Evolutionary conservation across 1,140 invertebrate genomes (phyloP).

Genomic region (Trissolcus basalis): DNA sequence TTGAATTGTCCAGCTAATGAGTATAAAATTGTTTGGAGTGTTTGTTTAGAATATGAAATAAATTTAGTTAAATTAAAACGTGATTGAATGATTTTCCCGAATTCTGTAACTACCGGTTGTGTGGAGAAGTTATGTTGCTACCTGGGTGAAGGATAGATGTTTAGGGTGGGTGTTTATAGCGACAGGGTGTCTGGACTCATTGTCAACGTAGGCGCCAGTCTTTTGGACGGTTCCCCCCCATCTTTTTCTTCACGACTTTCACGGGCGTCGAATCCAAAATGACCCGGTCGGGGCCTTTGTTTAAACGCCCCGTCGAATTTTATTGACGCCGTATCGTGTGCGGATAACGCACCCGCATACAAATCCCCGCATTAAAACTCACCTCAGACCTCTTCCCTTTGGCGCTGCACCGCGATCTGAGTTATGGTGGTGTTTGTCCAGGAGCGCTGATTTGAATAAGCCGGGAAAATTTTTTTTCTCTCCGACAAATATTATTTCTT

Average conservation of each 20-base stretch:
- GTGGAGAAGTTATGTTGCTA: slow-evolving; percentile 52
- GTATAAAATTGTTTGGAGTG: no score
- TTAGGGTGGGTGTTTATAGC: slow-evolving; percentile 44
- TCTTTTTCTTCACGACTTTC: slow-evolving; percentile 27
- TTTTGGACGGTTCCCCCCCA: slow-evolving; percentile 7
- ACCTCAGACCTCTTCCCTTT: no score
- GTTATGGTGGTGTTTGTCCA: slow-evolving; percentile 18
- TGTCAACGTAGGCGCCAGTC: slow-evolving; percentile 66
- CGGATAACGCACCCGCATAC: slow-evolving; percentile 33
- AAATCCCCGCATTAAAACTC: slow-evolving; percentile 30
- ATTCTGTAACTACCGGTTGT: no score
- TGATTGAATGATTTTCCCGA: not conserved
- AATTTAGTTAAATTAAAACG: no score
- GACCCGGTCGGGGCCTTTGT: slow-evolving; percentile 30
- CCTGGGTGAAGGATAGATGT: slow-evolving; percentile 56
- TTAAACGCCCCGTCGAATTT: slow-evolving; percentile 32
- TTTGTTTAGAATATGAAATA: not conserved
- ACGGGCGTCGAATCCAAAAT: not conserved
- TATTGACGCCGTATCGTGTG: slow-evolving; percentile 35
- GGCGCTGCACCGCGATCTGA: not conserved
- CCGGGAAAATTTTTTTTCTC: no score
- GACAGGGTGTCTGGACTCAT: slow-evolving; percentile 62
- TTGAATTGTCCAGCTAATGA: no score
- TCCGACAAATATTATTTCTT: no score
- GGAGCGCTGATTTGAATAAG: slow-evolving; percentile 1